Percentiles rank a stretch among this genome's conserved stretches.
Conservation (phyloP, 2,888 invertebrate genomes). For the Drosophila peninsularis region DNA sequence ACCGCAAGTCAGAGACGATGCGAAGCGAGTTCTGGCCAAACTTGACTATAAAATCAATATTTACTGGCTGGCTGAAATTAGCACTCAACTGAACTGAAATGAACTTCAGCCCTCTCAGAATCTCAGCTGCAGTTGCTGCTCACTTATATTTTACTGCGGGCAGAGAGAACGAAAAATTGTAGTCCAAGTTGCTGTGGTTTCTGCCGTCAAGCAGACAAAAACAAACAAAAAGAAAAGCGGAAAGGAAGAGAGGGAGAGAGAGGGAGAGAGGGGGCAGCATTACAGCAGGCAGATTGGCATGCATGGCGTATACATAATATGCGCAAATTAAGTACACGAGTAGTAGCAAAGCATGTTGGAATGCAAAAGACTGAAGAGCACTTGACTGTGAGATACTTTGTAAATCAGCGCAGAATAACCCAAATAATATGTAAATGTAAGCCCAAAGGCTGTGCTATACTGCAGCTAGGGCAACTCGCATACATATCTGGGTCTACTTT, state of each 20-base stretch:
- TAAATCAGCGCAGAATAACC: not conserved
- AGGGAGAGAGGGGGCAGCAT: not conserved
- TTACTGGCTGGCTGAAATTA: conserved; percentile 60
- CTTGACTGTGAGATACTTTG: conserved; percentile 2
- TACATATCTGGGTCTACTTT: too few relatives aligned
- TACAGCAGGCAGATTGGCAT: conserved; percentile 31
- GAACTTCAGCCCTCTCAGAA: conserved; percentile 17
- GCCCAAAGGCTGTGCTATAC: not conserved
- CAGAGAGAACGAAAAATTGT: conserved; percentile 19
- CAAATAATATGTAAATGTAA: not conserved
- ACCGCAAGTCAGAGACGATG: not conserved
- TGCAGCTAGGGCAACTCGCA: not conserved
- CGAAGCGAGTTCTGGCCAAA: conserved; percentile 5
- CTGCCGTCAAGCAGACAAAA: conserved; percentile 16
- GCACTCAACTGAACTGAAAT: conserved; percentile 53
- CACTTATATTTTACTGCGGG: conserved; percentile 44
- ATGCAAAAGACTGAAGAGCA: not conserved
- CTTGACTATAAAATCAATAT: conserved; percentile 66
- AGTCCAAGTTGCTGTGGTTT: conserved; percentile 33
- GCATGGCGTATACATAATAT: conserved; percentile 65
- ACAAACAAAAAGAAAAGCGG: conserved; percentile 5
- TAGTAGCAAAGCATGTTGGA: conserved; percentile 1
- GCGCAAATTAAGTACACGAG: conserved; percentile 45
- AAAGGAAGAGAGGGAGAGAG: not conserved
- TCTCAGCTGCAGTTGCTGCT: conserved; percentile 26